Evolutionary conservation across 1,140 invertebrate genomes (phyloP), one percentile per base, ranked within the genome.

Genomic region (Carposina sasakii): DNA sequence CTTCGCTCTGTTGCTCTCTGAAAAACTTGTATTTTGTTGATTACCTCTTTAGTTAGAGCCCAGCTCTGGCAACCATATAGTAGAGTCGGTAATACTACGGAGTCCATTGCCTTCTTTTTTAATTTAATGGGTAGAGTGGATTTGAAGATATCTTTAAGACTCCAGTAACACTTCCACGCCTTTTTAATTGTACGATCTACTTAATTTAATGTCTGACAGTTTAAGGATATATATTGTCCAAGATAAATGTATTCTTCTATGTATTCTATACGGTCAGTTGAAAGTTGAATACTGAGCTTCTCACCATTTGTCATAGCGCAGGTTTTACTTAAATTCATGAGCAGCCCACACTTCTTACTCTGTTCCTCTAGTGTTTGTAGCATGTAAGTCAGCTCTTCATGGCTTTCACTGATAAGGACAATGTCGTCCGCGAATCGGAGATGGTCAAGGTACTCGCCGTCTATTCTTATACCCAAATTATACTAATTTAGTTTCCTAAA

Each of bases 101-200:
- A n/a, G 21, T 40, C 37, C 37, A 40, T 40, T 22, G 21, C 37
- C 23, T 40, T 40, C 20, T 40, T 40, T 21, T 40, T 40, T 5
- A 40, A 16, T 1, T 10, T 10, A n/a, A 22, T 1, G 6, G 17
- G 17, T 9, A 40, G 5, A 2, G 5, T 40, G 16, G 19, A 22
- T 22, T 40, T 40, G 23, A 40, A 36, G n/a, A n/a, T n/a, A n/a
- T n/a, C n/a, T n/a, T n/a, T n/a, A 10, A 30, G 15, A 2, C 10
- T n/a, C 28, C 28, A 30, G 28, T 30, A 30, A 10, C 15, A n/a
- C 28, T 2, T 10, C 28, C 28, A 30, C 12, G 28, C 28, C 28
- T 30, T 30, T 30, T 30, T 30, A n/a, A 30, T 30, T 30, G 10
- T 10, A 2, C 10, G 12, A 13, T 30, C 28, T n/a, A 30, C 15